A percentile compares a stretch with the other conserved stretches of the same genome.
These are phyloP conservation scores for Lysandra coridon DNA, from an alignment of 2,888 invertebrate species.

Conservation along the genomic window DNA sequence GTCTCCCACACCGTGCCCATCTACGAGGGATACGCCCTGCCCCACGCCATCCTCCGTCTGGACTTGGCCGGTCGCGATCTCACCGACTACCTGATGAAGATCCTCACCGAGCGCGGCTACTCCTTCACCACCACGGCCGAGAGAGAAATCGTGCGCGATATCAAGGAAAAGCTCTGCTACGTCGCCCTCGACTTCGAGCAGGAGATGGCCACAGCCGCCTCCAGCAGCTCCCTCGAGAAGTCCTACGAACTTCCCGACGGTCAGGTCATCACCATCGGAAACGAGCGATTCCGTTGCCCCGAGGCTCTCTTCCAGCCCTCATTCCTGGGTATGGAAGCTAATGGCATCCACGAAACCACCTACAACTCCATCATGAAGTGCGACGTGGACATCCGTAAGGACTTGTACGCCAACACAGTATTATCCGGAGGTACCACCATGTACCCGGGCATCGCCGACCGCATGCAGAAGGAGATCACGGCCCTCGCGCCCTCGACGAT, in stretches of 20 bases:
- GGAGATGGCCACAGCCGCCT: constrained; percentile 96
- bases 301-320: constrained; percentile 97
- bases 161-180: constrained; percentile 96
- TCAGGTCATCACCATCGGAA: constrained; percentile 94
- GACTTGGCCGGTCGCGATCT: constrained; percentile 95
- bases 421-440: constrained; percentile 96
- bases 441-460: constrained; percentile 96
- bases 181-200: constrained; percentile 95
- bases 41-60: constrained; percentile 95
- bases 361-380: constrained; percentile 99
- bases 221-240: constrained; percentile 95
- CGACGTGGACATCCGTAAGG: constrained; percentile 97
- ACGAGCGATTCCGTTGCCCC: constrained; percentile 97
- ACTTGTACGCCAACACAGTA: constrained; percentile 97
- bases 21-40: constrained; percentile 96
- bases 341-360: constrained; percentile 93
- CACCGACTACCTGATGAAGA: constrained; percentile 96
- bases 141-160: constrained; percentile 96
- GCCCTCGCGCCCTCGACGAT: constrained; percentile 94
- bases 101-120: constrained; percentile 94
- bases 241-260: constrained; percentile 97
- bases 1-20: constrained; percentile 98
- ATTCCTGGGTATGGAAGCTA: constrained; percentile 93
- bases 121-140: constrained; percentile 96
- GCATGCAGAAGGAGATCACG: constrained; percentile 96